phyloP scores from a whole-genome alignment of 2,113 vertebrate species.

The Syngnathoides biaculeatus region DNA sequence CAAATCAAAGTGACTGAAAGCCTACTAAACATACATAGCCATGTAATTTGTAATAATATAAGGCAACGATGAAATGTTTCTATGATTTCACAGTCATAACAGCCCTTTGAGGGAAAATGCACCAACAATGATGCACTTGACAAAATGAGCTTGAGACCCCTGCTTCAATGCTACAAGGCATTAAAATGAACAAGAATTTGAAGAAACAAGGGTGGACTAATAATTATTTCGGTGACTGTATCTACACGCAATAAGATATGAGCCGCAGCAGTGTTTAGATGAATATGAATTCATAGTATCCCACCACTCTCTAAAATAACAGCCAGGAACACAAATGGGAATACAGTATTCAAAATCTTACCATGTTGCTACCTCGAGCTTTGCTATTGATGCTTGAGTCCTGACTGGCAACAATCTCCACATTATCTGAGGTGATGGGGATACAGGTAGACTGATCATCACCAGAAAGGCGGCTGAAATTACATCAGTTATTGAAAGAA shows the following conservation, averaged over 20 bases:
- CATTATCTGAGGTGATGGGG: constrained; percentile 86
- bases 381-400: constrained; percentile 96
- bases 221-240: background rate
- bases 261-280: background rate
- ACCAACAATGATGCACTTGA: too few species aligned
- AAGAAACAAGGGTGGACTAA: too few species aligned
- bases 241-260: background rate
- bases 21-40: too few species aligned
- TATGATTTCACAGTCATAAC: too few species aligned
- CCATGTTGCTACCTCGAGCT: constrained; percentile 96
- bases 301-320: background rate
- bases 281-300: background rate
- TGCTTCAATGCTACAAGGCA: too few species aligned
- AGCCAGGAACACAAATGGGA: too few species aligned
- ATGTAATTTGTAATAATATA: too few species aligned
- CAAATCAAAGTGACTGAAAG: too few species aligned
- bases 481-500: background rate
- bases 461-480: constrained; percentile 84
- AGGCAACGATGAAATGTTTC: too few species aligned
- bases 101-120: too few species aligned
- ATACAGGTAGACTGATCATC: constrained; percentile 87
- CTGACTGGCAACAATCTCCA: constrained; percentile 96
- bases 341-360: constrained; percentile 52
- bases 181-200: too few species aligned
- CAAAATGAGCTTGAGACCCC: too few species aligned